A percentile compares a stretch with the other conserved stretches of the same genome.
Conservation (phyloP, 2,888 invertebrate species). For the Dryadula phaetusa region DNA sequence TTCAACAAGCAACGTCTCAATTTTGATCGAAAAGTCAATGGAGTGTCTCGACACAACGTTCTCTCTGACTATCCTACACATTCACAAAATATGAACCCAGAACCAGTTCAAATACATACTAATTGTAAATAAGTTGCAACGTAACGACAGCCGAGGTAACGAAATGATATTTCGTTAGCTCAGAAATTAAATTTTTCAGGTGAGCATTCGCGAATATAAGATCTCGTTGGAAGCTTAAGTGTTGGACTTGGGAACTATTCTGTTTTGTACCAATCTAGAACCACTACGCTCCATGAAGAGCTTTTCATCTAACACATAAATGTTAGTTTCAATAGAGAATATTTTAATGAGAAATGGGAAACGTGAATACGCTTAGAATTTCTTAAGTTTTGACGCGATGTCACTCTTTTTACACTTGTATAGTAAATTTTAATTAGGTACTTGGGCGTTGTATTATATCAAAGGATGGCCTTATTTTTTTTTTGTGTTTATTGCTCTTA, state of each 20-base stretch:
- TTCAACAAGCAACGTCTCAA: too few relatives aligned
- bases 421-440: slow-evolving; percentile 40
- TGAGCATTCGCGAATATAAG: slow-evolving; percentile 12
- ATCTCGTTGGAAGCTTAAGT: slow-evolving; percentile 10
- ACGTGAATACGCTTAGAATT: slow-evolving; percentile 38
- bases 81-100: background rate
- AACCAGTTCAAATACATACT: background rate
- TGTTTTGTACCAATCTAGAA: slow-evolving; percentile 16
- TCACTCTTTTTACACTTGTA: slow-evolving; percentile 27
- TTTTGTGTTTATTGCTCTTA: slow-evolving; percentile 6
- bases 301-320: slow-evolving; percentile 16
- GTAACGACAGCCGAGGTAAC: too few relatives aligned
- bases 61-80: too few relatives aligned
- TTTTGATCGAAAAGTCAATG: too few relatives aligned
- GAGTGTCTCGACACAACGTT: too few relatives aligned
- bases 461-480: slow-evolving; percentile 24
- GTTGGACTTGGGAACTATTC: slow-evolving; percentile 18
- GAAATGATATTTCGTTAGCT: background rate
- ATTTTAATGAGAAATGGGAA: slow-evolving; percentile 42
- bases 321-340: slow-evolving; percentile 32
- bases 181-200: slow-evolving; percentile 7
- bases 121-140: background rate
- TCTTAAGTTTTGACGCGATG: slow-evolving; percentile 29
- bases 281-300: slow-evolving; percentile 24
- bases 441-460: slow-evolving; percentile 18